Evolutionary conservation across 2,888 invertebrate genomes (phyloP).

Genomic region (Ferdinandea cuprea): DNA sequence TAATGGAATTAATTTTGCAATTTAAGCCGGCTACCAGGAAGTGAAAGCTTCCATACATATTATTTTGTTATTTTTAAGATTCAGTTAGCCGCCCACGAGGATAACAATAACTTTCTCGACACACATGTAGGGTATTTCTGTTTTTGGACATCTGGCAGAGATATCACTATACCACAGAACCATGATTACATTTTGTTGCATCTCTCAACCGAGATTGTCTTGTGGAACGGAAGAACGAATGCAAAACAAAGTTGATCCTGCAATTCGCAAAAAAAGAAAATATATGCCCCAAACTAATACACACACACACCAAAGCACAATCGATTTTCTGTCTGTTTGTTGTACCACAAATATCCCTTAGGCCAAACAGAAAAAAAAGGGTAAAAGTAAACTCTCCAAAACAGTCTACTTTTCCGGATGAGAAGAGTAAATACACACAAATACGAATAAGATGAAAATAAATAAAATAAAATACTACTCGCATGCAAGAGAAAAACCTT

Average conservation of each 20-base stretch:
- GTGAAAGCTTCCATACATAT: too few relatives aligned
- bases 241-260: conserved; percentile 38
- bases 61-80: too few relatives aligned
- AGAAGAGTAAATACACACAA: too few relatives aligned
- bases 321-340: conserved; percentile 40
- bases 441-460: conserved; percentile 43
- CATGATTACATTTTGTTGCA: conserved; percentile 28
- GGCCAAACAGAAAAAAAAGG: conserved; percentile 30
- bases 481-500: background rate
- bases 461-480: conserved; percentile 35
- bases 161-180: conserved; percentile 10
- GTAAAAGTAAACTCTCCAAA: conserved; percentile 37
- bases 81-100: too few relatives aligned
- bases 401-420: conserved; percentile 36
- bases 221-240: conserved; percentile 12
- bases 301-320: conserved; percentile 5
- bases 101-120: conserved; percentile 15
- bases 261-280: background rate
- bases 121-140: background rate
- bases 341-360: conserved; percentile 28
- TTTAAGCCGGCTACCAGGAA: too few relatives aligned
- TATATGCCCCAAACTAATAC: conserved; percentile 3
- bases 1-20: too few relatives aligned
- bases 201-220: conserved; percentile 23
- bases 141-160: background rate